Conservation (phyloP, 2,113 vertebrate species). For the Naja naja region DNA sequence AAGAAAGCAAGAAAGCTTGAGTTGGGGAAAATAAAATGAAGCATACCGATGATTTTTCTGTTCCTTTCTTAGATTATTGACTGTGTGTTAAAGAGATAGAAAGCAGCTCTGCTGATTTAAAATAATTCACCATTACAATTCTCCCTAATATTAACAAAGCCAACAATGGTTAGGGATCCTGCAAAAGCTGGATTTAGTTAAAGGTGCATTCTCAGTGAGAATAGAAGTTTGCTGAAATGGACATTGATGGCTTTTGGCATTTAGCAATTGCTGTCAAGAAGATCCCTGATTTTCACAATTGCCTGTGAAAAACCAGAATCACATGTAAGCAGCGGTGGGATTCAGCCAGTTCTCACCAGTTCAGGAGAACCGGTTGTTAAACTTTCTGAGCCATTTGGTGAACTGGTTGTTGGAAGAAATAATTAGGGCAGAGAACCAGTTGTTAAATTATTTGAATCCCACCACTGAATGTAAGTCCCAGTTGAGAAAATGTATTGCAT, state of each 20-base stretch:
- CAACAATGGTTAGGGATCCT: neutral
- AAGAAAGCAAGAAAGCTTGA: neutral
- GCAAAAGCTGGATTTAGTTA: neutral
- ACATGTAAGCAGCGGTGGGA: too few relatives aligned
- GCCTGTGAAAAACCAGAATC: too few relatives aligned
- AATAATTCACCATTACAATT: neutral
- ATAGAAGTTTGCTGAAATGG: neutral
- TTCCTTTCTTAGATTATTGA: too few relatives aligned
- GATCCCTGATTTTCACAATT: too few relatives aligned
- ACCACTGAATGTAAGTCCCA: too few relatives aligned
- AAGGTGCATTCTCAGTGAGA: neutral
- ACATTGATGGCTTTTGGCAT: neutral
- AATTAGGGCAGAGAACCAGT: too few relatives aligned
- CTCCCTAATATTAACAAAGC: neutral
- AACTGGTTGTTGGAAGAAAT: too few relatives aligned
- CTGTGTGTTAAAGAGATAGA: neutral
- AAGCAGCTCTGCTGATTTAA: neutral
- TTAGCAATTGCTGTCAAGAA: neutral
- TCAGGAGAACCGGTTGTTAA: too few relatives aligned
- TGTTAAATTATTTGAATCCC: too few relatives aligned
- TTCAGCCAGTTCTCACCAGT: too few relatives aligned
- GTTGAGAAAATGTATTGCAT: too few relatives aligned
- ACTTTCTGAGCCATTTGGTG: too few relatives aligned
- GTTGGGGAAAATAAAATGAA: fast-evolving
- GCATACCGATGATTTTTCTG: neutral